These are phyloP conservation scores for Noctuana brunneofusca DNA, from an alignment of 2,888 invertebrate genomes.

Conservation along the genomic window DNA sequence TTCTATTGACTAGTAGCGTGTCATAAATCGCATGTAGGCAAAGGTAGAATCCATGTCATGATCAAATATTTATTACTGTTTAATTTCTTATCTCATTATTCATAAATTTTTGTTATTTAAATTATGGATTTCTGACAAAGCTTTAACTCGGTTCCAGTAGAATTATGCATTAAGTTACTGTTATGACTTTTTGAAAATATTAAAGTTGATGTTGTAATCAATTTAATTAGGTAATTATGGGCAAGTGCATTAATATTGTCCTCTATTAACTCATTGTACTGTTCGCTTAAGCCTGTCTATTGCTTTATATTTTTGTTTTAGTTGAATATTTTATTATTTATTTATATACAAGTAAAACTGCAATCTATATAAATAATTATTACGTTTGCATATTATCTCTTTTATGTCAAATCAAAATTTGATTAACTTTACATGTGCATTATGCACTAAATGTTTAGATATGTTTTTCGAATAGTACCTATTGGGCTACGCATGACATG, in stretches of 20 bases:
- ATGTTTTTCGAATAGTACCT: conserved; percentile 35
- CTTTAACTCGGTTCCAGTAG: conserved; percentile 83
- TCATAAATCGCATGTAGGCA: conserved; percentile 24
- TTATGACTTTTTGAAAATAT: conserved; percentile 78
- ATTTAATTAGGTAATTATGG: conserved; percentile 79
- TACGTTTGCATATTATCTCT: conserved; percentile 54
- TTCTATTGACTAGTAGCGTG: conserved; percentile 38
- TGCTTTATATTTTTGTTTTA: conserved; percentile 78
- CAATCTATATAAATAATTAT: conserved; percentile 57
- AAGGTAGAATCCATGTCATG: conserved; percentile 70
- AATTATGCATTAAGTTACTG: conserved; percentile 82
- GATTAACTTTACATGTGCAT: conserved; percentile 48
- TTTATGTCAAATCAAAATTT: conserved; percentile 62
- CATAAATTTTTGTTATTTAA: conserved; percentile 81
- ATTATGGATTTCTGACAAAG: conserved; percentile 81
- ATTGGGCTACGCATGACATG: conserved; percentile 45
- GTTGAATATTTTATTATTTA: conserved; percentile 83
- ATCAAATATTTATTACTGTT: conserved; percentile 83
- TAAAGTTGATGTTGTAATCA: conserved; percentile 82
- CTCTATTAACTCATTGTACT: conserved; percentile 76
- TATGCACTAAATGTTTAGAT: conserved; percentile 49
- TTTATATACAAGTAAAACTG: conserved; percentile 69
- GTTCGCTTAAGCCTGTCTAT: conserved; percentile 78
- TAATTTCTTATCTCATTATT: conserved; percentile 77
- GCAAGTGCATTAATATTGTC: conserved; percentile 82